These are phyloP conservation scores for Sebastes cheni DNA, from an alignment of 2,797 vertebrate species.

Conservation along the genomic window DNA sequence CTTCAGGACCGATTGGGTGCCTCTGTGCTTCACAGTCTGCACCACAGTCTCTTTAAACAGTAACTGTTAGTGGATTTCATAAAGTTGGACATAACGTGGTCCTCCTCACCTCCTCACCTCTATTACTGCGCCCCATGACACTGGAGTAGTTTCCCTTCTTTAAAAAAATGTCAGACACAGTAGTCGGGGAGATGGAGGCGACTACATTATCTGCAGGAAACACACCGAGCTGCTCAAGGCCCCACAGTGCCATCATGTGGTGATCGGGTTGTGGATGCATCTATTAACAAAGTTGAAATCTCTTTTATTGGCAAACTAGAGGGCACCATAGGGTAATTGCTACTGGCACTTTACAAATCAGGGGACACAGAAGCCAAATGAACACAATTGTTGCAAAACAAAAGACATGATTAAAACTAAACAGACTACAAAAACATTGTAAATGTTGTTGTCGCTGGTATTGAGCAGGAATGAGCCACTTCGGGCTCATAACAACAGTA, in stretches of 20 bases:
- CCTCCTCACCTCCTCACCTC: conserved; percentile 21
- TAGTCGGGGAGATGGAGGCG: not conserved
- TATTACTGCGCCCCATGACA: not conserved
- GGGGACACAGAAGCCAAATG: not conserved
- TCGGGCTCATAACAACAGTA: not conserved
- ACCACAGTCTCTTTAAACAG: not conserved
- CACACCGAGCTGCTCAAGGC: not conserved
- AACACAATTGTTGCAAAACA: conserved; percentile 1
- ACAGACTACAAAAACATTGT: not conserved
- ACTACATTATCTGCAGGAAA: not conserved
- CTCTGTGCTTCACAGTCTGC: not conserved
- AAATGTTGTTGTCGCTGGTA: not conserved
- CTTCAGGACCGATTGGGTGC: not conserved
- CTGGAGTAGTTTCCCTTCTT: conserved; percentile 20
- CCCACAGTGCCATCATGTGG: conserved; percentile 76
- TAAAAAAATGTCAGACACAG: conserved; percentile 16
- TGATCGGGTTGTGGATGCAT: not conserved
- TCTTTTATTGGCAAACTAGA: conserved; percentile 7
- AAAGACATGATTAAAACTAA: conserved; percentile 24
- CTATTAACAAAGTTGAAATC: not conserved
- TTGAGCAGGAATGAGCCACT: not conserved
- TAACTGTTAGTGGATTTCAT: conserved; percentile 10
- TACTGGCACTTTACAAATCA: conserved; percentile 14
- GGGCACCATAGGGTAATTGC: not conserved
- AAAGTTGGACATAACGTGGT: conserved; percentile 12